Base-by-base conservation (phyloP, 1,140 invertebrate genomes). In the Dinoponera quadriceps region DNA sequence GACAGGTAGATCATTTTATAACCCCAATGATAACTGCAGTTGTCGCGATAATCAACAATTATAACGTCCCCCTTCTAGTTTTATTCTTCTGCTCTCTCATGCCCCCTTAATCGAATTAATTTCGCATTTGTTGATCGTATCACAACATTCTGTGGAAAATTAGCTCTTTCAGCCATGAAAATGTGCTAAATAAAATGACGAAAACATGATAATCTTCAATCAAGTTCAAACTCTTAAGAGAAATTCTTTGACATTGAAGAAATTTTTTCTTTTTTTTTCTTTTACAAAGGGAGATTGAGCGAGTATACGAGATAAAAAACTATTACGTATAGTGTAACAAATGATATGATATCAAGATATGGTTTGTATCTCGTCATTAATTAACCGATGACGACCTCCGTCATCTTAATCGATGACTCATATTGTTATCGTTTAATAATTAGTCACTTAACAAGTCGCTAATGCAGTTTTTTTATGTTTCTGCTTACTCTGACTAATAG, bases 321-420 rank as follows among this genome's bases (percentile, higher is more conserved):
- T 78, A 77, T 60, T 63, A 38, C 49, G 20, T 78, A 54, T 13
- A 14, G 60, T 75, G 44, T 69, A 83, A 74, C 20, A 83, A 48
- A 85, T 75, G 63, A 83, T 83, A 72, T 82, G 63, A 44, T 65
- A 33, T 82, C 38, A 69, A 66, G 68, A 82, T 83, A 85, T 60
- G 60, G 49, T 59, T 83, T 55, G 49, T 62, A n/a, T 62, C 20
- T 49, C n/a, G 29, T 83, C 49, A 51, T 75, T 55, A 69, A 80
- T 71, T 80, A 80, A 71, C 0, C 38, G 14, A 80, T 48, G 38
- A 80, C 29, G 5, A 55, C 44, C 51, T 69, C 27, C 14, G 33
- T 57, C 65, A 80, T 71, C 48, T 71, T 80, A 78, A 80, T 80
- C 22, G 33, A 78, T 27, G 63, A 80, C n/a, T 48, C 13, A 51